phyloP scores from a whole-genome alignment of 2,797 vertebrate genomes.

The Diplodus puntazzo region DNA sequence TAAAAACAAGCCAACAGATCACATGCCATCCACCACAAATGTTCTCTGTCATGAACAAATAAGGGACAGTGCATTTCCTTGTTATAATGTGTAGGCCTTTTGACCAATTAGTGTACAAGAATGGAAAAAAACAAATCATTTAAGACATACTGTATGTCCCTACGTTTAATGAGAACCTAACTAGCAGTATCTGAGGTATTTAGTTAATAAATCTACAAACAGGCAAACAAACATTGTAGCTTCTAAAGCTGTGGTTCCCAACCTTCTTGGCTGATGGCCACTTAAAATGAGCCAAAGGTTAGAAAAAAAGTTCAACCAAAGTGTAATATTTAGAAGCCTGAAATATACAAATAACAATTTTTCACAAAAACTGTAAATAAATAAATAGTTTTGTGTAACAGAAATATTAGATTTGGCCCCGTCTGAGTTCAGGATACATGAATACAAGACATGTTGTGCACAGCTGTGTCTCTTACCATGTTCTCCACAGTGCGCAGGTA shows the following conservation, averaged over 20 bases:
- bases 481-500: slow-evolving; percentile 96
- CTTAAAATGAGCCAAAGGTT: background rate
- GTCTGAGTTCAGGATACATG: slow-evolving; percentile 7
- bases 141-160: background rate
- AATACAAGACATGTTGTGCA: background rate
- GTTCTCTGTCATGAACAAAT: slow-evolving; percentile 14
- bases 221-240: background rate
- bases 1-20: slow-evolving; percentile 6
- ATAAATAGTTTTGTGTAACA: background rate
- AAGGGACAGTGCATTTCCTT: background rate
- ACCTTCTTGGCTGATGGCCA: background rate
- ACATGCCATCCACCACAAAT: background rate
- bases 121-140: background rate
- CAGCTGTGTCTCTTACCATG: slow-evolving; percentile 87
- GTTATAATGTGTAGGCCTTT: slow-evolving; percentile 20
- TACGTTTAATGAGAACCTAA: slow-evolving; percentile 9
- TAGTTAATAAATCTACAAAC: background rate
- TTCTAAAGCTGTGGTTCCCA: background rate
- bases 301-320: background rate
- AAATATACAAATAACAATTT: background rate
- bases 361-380: background rate
- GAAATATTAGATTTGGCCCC: background rate
- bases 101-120: slow-evolving; percentile 27
- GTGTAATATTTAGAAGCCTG: background rate
- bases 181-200: background rate